phyloP scores from a whole-genome alignment of 2,113 vertebrate genomes.

The Delphinapterus leucas region DNA sequence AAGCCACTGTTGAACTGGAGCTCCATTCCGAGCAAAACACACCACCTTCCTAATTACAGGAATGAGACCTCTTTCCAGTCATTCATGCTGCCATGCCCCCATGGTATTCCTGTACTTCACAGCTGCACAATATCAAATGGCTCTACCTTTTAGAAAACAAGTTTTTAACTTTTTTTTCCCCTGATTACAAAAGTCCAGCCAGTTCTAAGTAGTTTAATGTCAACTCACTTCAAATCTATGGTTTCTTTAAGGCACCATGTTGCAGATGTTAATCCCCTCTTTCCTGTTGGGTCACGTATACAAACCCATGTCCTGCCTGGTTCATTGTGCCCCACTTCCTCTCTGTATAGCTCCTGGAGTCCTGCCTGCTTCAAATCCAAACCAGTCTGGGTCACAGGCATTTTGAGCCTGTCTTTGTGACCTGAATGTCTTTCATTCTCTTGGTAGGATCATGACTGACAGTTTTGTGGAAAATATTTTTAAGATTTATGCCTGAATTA shows the following conservation, averaged over 20 bases:
- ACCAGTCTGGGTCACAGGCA: not conserved
- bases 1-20: not conserved
- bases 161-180: not conserved
- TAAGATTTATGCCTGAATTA: slow-evolving; percentile 19
- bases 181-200: not conserved
- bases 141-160: not conserved
- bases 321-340: not conserved
- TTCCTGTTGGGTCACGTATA: not conserved
- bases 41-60: not conserved
- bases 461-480: not conserved
- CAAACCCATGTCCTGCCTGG: not conserved
- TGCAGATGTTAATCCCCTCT: not conserved
- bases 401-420: slow-evolving; percentile 13
- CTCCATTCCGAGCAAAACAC: not conserved
- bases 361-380: not conserved
- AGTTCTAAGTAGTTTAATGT: not conserved
- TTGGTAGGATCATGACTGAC: not conserved
- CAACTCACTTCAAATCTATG: not conserved
- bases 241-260: not conserved
- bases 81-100: not conserved
- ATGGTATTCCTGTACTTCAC: not conserved
- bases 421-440: slow-evolving; percentile 9
- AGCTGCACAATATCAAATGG: not conserved
- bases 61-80: not conserved
- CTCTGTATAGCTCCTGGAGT: not conserved